These are phyloP conservation scores for Plagiodera versicolora DNA, from an alignment of 2,888 invertebrate genomes.

Conservation along the genomic window DNA sequence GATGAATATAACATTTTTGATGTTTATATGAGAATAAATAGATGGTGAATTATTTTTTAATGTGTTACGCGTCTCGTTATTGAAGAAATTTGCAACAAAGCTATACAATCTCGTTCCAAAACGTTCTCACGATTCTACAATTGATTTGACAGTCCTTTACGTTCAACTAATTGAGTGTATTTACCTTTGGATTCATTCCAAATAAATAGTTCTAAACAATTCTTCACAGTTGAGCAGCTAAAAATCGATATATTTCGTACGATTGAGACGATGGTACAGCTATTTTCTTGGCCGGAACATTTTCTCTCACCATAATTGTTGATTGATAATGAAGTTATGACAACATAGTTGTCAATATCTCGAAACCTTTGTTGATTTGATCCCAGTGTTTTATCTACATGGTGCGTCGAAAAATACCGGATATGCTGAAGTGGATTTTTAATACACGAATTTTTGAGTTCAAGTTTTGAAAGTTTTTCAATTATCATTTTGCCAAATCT, in stretches of 20 bases:
- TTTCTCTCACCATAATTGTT: not conserved
- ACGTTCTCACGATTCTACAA: constrained; percentile 29
- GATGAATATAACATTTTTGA: too few species aligned
- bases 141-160: not conserved
- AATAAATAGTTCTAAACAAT: not conserved
- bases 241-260: not conserved
- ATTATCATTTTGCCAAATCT: too few species aligned
- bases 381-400: too few species aligned
- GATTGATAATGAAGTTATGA: not conserved
- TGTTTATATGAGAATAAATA: too few species aligned
- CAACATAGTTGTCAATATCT: not conserved
- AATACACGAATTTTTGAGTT: too few species aligned
- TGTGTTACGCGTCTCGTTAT: too few species aligned
- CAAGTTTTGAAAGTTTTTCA: too few species aligned
- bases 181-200: not conserved
- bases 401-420: too few species aligned
- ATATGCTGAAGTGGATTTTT: too few species aligned
- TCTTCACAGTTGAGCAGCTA: not conserved
- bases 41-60: too few species aligned
- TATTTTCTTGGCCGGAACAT: not conserved
- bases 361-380: not conserved
- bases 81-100: too few species aligned
- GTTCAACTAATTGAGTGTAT: not conserved
- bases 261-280: not conserved
- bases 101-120: too few species aligned